Evolutionary conservation across 2,113 vertebrate genomes (phyloP), one percentile per base, ranked within the genome.

Genomic region (Tupaia tana): DNA sequence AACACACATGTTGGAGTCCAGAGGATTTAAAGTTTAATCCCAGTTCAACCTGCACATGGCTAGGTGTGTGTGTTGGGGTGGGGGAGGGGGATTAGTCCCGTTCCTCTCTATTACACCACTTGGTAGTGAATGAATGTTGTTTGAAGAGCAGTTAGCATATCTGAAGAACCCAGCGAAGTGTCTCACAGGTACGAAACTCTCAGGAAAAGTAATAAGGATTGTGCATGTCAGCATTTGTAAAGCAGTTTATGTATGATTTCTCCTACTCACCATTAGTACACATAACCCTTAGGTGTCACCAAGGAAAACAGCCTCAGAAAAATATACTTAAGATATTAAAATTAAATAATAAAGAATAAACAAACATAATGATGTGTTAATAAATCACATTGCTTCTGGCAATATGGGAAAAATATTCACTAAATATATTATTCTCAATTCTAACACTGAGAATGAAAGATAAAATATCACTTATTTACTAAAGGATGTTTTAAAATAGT

Each of bases 271-370:
- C 64, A 88, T 59, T 85, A 90, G 15, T 80, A 67, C 86, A 27
- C 31, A n/a, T 66, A 64, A 31, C 59, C 10, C 27, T 13, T 63
- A n/a, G 6, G 4, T 22, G 52, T 56, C 34, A 22, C 13, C 22
- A 56, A 86, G 27, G 24, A 64, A 81, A 9, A 59, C 13, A 83
- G 9, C 11, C 84, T 90, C 54, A n/a, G 27, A 31, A 88, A 77
- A 95, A 29, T 63, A 27, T 8, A 77, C 56, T 77, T 27, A 69
- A 52, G 15, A 58, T 31, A 64, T 31, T 9, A 79, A 69, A 86
- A 86, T 82, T 54, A 89, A 95, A 90, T 52, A 64, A 73, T 54
- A n/a, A 71, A 80, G 24, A 91, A 64, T 66, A 79, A 94, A 79
- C 71, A 19, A 91, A 93, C 56, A 61, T 22, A 74, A 24, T 86